A percentile compares a stretch with the other conserved stretches of the same genome.
These are phyloP conservation scores for Zaprionus capensis DNA, from an alignment of 1,140 invertebrate genomes.

Conservation along the genomic window DNA sequence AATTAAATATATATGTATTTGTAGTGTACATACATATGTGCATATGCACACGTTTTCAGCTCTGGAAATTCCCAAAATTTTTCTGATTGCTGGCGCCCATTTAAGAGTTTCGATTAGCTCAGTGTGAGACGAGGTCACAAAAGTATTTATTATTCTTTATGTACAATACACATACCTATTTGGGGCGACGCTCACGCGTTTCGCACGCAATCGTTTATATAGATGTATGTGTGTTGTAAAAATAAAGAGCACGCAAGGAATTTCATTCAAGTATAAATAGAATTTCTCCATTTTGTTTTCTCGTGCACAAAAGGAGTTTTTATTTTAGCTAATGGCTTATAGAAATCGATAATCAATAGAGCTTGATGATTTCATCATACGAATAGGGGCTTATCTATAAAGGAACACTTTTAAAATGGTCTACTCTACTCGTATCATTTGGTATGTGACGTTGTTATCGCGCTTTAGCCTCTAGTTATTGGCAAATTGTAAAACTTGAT, in stretches of 20 bases:
- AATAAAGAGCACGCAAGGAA: conserved; percentile 58
- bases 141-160: conserved; percentile 15
- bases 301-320: background rate
- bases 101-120: background rate
- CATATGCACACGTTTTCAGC: background rate
- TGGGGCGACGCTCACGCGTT: conserved; percentile 6
- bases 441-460: background rate
- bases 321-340: background rate
- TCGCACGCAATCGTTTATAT: conserved; percentile 15
- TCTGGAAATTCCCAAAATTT: conserved; percentile 55
- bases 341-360: background rate
- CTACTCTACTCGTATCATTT: background rate
- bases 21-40: background rate
- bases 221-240: conserved; percentile 25
- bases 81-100: conserved; percentile 20
- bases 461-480: background rate
- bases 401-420: background rate
- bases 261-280: conserved; percentile 37
- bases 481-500: conserved; percentile 1
- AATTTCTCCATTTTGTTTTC: conserved; percentile 1
- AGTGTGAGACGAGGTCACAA: conserved; percentile 5
- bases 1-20: background rate
- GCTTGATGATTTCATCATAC: background rate
- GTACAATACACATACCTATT: background rate
- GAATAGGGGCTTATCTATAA: background rate